Conservation (phyloP, 2,888 invertebrate genomes). For the Acleris laterana region DNA sequence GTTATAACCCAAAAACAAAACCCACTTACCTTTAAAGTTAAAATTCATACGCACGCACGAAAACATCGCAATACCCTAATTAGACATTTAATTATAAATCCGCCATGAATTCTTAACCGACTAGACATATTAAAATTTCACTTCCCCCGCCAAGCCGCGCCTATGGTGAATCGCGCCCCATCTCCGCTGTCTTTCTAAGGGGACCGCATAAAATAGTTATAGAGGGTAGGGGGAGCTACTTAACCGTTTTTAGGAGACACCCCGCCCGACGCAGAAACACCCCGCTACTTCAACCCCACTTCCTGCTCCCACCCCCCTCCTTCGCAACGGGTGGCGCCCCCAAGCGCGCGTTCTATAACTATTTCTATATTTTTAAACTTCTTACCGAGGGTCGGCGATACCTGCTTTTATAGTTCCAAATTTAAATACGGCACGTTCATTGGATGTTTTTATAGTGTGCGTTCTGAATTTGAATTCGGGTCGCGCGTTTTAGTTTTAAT, state of each 20-base stretch:
- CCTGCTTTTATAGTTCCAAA: constrained; percentile 74
- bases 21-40: constrained; percentile 43
- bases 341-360: constrained; percentile 67
- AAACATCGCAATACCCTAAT: constrained; percentile 75
- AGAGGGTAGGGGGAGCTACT: constrained; percentile 81
- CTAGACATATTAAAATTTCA: constrained; percentile 82
- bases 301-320: constrained; percentile 69
- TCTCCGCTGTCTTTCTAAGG: constrained; percentile 83
- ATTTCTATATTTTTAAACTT: constrained; percentile 81
- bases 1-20: constrained; percentile 32
- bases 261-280: constrained; percentile 76
- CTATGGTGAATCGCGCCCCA: constrained; percentile 77
- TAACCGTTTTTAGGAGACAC: constrained; percentile 84
- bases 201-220: constrained; percentile 85
- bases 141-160: constrained; percentile 72
- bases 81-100: constrained; percentile 82
- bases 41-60: constrained; percentile 64
- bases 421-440: constrained; percentile 67
- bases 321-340: constrained; percentile 52
- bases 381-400: constrained; percentile 80
- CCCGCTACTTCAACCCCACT: constrained; percentile 76
- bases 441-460: constrained; percentile 70
- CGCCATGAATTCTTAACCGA: constrained; percentile 80
- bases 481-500: constrained; percentile 82
- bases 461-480: constrained; percentile 75